These are phyloP conservation scores for Idaea biselata DNA, from an alignment of 2,888 invertebrate species.

Conservation along the genomic window DNA sequence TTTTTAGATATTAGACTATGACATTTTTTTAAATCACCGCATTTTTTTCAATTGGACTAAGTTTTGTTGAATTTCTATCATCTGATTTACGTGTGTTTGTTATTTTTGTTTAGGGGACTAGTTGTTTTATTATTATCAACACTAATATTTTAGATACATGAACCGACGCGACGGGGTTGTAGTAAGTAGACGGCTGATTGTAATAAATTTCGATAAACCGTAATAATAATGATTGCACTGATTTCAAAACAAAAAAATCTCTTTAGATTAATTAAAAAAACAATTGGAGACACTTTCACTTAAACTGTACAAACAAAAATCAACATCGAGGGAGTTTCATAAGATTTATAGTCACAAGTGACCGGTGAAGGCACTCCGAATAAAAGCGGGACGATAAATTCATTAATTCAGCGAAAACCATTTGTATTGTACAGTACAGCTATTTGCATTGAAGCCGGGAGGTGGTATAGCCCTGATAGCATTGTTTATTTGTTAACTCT, in stretches of 20 bases:
- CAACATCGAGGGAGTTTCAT: background rate
- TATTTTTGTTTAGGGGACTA: too few relatives aligned
- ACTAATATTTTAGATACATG: too few relatives aligned
- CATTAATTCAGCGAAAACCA: conserved; percentile 50
- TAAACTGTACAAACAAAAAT: background rate
- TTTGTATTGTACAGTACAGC: conserved; percentile 42
- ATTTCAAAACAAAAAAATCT: background rate
- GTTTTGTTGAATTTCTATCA: too few relatives aligned
- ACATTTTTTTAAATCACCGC: too few relatives aligned
- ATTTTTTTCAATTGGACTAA: too few relatives aligned
- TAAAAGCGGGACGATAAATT: conserved; percentile 52
- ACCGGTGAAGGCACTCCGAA: conserved; percentile 42
- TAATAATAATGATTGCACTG: too few relatives aligned
- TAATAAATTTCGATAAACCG: too few relatives aligned
- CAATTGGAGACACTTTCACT: background rate
- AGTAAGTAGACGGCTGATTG: too few relatives aligned
- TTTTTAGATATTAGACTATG: too few relatives aligned
- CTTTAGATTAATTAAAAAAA: background rate
- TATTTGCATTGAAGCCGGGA: conserved; percentile 32
- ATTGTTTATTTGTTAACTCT: conserved; percentile 2
- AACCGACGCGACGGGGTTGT: too few relatives aligned
- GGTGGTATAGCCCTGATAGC: conserved; percentile 11
- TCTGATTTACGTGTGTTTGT: too few relatives aligned
- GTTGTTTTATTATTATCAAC: too few relatives aligned
- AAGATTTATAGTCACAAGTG: conserved; percentile 43